Base-by-base conservation (phyloP, 23 tunicate species). In the Phallusia fumigata region DNA sequence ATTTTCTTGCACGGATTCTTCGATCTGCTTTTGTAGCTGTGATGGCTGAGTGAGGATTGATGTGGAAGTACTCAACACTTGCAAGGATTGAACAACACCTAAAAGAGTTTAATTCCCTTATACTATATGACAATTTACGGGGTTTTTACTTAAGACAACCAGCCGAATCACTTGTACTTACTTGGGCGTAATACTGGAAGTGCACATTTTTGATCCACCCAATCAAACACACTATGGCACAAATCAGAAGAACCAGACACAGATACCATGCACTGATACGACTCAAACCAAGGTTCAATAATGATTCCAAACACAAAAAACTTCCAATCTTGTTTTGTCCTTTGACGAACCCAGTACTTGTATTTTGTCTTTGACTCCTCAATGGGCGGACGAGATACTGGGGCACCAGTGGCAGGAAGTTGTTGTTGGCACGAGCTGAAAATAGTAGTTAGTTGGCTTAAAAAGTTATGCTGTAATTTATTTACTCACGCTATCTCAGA, bases 381-480 rank as follows among this genome's bases (percentile, higher is more conserved):
- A 18, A 75, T 45, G 12, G 69, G 79, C 18, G 86, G 90, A 18
- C 88, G 84, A n/a, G 85, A 74, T 1, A 74, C 88, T 8, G 98
- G 95, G 0, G 85, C 90, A 0, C 98, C 98, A 19, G 93, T 86
- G 51, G 88, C 98, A 2, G 98, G 98, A 28, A 94, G 87, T 35
- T 89, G 90, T 26, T 85, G 90, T 76, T 94, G 98, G 51, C 89
- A 83, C n/a, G 83, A 40, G 50, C 94, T 94, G 79, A 78, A 58
- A 58, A 21, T 58, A 58, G 8, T 58, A 1, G 28, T 16, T 24
- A 21, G 2, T 58, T 6, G 3, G 11, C 16, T 24, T 3, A 21
- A 22, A 58, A 58, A 22, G 28, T 21, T 24, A 21, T 21, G 28
- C 15, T 24, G 1, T 58, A 3, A 24, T 58, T 58, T 22, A 13